Base-by-base conservation (phyloP, 2,797 vertebrate genomes). In the Propithecus perrieri region DNA sequence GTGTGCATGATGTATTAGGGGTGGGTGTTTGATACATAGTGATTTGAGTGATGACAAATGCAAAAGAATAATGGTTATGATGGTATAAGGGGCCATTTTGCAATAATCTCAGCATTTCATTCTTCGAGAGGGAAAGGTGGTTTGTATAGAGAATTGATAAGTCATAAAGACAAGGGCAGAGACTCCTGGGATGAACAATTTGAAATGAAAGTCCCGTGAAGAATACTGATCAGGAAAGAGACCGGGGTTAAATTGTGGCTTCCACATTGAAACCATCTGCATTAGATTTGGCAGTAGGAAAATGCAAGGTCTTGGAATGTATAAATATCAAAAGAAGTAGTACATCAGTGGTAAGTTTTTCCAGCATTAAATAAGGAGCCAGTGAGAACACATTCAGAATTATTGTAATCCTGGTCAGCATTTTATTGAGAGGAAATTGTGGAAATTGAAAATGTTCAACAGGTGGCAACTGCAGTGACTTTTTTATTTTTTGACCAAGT, bases 371-470 rank as follows among this genome's bases (percentile, higher is more conserved):
- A 35, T 63, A 95, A 96, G 24, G 65, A 97, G 85, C 61, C 91
- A 75, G 30, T 20, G 43, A 95, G 71, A 94, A 86, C 38, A 85
- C 80, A 65, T 88, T 96, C 20, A 61, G 78, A 97, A 96, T 89
- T 85, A 20, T 43, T 85, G 69, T 94, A 74, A 85, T 97, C 96
- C 96, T 95, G 96, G 85, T 76, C 53, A 95, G 65, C 35, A 33
- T 96, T 97, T 97, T 96, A 97, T 43, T 92, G 86, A 97, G 69
- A 96, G 95, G 91, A 97, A 97, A 96, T 94, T 59, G 74, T 65
- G 65, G 74, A 97, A 84, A 97, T 79, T 81, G 90, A 96, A 97
- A 98, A 81, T 90, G 63, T 94, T 89, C 85, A 97, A 91, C 94
- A 96, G 87, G 85, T 97, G 91, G 88, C 63, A 91, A 91, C 38